These are phyloP conservation scores for Thumatha senex DNA, from an alignment of 2,888 invertebrate genomes.

Conservation along the genomic window DNA sequence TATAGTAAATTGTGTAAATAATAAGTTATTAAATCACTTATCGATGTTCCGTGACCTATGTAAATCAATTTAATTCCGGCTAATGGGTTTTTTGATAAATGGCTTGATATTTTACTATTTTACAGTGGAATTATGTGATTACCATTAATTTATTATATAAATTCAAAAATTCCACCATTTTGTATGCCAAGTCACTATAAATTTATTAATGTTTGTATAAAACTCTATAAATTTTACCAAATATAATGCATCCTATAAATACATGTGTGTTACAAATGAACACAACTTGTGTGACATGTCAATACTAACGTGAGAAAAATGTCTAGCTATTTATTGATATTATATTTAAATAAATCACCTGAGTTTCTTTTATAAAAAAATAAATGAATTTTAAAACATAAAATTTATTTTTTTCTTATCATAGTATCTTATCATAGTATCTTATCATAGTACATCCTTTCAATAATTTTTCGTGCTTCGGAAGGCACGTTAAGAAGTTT, in stretches of 20 bases:
- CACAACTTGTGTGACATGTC: neutral
- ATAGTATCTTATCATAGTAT: no score
- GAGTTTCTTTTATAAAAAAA: slow-evolving; percentile 16
- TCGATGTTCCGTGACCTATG: neutral
- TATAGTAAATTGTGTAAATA: no score
- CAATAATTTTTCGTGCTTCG: no score
- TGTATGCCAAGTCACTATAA: no score
- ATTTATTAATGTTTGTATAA: no score
- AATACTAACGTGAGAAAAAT: slow-evolving; percentile 4
- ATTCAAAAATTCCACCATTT: no score
- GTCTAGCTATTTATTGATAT: slow-evolving; percentile 28
- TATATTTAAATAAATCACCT: neutral
- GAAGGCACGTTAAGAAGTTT: no score
- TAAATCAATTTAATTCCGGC: neutral
- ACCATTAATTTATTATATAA: no score
- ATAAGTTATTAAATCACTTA: neutral
- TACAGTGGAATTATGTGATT: neutral
- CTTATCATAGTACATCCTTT: no score
- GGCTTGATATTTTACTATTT: slow-evolving; percentile 15
- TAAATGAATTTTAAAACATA: slow-evolving; percentile 6
- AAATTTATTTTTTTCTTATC: no score
- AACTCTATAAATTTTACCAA: no score
- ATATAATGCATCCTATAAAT: no score
- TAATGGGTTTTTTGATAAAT: slow-evolving; percentile 23
- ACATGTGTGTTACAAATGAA: neutral